Conservation (phyloP, 2,797 vertebrate genomes). For the Columba guinea region DNA sequence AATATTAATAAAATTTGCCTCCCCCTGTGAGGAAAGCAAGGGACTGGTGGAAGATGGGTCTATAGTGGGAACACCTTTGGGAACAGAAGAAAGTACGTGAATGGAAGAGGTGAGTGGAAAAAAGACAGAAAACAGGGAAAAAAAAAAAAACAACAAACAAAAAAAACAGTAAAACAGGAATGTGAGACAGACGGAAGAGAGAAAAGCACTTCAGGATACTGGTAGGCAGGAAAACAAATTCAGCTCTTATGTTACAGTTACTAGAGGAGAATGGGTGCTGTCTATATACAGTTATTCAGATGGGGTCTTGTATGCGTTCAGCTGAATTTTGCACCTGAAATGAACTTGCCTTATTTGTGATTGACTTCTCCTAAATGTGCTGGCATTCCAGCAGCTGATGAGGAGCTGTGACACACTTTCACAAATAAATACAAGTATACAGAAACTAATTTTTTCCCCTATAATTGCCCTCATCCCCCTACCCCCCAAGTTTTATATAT, state of each 20-base stretch:
- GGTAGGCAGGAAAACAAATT: background rate
- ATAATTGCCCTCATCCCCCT: background rate
- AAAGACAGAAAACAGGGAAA: background rate
- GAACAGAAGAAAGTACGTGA: background rate
- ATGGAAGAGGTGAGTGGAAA: background rate
- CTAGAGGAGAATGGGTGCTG: background rate
- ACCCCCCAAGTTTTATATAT: background rate
- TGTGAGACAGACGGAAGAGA: background rate
- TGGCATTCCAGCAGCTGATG: background rate
- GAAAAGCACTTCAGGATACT: background rate
- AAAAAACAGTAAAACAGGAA: background rate
- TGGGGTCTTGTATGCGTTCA: background rate
- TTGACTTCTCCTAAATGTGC: background rate
- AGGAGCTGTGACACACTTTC: background rate
- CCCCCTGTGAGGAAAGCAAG: background rate
- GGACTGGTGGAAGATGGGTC: background rate
- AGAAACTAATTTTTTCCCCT: background rate
- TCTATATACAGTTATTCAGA: background rate
- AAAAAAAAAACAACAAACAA: too few species aligned
- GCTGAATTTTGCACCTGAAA: background rate
- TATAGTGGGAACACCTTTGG: background rate
- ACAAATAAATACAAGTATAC: background rate
- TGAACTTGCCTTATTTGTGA: background rate
- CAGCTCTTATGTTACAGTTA: background rate
- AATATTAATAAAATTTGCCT: background rate